phyloP scores from a whole-genome alignment of 2,888 invertebrate species.

The Drosophila flavopinicola region DNA sequence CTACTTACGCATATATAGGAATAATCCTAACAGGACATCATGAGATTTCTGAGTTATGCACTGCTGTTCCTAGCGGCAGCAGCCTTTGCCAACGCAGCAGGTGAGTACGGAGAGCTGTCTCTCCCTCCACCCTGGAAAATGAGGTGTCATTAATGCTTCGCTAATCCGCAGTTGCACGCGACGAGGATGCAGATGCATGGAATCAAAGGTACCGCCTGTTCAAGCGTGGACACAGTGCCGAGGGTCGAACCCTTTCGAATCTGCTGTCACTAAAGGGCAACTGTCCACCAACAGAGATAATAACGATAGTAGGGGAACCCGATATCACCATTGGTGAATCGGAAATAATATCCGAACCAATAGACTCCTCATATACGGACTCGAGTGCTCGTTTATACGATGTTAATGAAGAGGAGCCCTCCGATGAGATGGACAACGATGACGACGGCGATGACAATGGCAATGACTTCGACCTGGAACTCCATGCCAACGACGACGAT shows the following conservation, averaged over 20 bases:
- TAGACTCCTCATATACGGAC: background rate
- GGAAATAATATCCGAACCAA: accelerated
- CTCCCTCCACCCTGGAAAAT: too few species aligned
- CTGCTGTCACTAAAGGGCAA: constrained; percentile 33
- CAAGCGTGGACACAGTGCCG: constrained; percentile 4
- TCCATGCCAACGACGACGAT: constrained; percentile 12
- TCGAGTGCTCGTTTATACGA: background rate
- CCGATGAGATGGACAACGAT: constrained; percentile 6
- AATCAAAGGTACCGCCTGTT: constrained; percentile 17
- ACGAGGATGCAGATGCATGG: constrained; percentile 19
- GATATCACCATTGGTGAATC: accelerated
- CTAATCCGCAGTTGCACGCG: constrained; percentile 25
- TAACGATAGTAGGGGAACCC: too few species aligned
- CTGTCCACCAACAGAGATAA: accelerated
- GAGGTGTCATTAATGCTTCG: background rate
- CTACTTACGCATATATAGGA: background rate
- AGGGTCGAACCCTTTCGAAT: constrained; percentile 35
- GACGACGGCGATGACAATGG: constrained; percentile 20
- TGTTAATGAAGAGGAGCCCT: constrained; percentile 5
- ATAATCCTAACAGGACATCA: constrained; percentile 1
- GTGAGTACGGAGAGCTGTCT: constrained; percentile 34
- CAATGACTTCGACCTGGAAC: constrained; percentile 1
- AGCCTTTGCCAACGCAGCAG: constrained; percentile 52
- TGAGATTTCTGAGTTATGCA: constrained; percentile 50
- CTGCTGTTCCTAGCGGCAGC: constrained; percentile 53